Evolutionary conservation across 1,140 invertebrate genomes (phyloP).

Genomic region (Drosophila arizonae): DNA sequence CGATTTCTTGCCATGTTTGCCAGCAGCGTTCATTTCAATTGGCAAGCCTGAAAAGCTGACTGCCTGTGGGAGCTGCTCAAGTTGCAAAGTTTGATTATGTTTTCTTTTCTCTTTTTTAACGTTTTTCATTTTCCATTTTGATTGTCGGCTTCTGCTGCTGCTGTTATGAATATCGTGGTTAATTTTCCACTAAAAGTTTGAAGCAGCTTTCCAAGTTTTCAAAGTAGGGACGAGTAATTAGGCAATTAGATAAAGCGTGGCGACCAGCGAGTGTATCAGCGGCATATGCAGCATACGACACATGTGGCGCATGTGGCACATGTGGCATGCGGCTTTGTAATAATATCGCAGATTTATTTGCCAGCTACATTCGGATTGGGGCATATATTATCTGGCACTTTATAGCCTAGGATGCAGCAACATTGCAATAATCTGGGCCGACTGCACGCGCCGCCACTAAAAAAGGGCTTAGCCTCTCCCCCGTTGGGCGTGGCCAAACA

Average conservation of each 20-base stretch:
- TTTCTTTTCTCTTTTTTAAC: too few relatives aligned
- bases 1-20: slow-evolving; percentile 63
- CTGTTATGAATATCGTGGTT: slow-evolving; percentile 49
- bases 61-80: neutral
- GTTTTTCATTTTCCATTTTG: too few relatives aligned
- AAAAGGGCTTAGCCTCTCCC: slow-evolving; percentile 30
- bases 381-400: slow-evolving; percentile 59
- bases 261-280: neutral
- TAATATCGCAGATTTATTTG: slow-evolving; percentile 54
- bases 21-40: slow-evolving; percentile 41
- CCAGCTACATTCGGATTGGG: slow-evolving; percentile 29
- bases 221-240: slow-evolving; percentile 56
- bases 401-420: slow-evolving; percentile 51
- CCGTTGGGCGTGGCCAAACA: slow-evolving; percentile 22
- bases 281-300: slow-evolving; percentile 44
- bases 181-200: slow-evolving; percentile 54
- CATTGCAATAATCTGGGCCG: slow-evolving; percentile 59
- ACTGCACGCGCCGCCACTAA: slow-evolving; percentile 41
- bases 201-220: slow-evolving; percentile 41
- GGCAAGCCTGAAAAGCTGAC: slow-evolving; percentile 17
- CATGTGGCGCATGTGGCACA: slow-evolving; percentile 13
- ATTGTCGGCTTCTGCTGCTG: slow-evolving; percentile 12
- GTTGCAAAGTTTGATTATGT: slow-evolving; percentile 46
- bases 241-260: slow-evolving; percentile 57
- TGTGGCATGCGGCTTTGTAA: slow-evolving; percentile 31